Evolutionary conservation across 2,888 invertebrate species (phyloP), one percentile per base, ranked within the genome.

Genomic region (Chaitophorus viminalis): DNA sequence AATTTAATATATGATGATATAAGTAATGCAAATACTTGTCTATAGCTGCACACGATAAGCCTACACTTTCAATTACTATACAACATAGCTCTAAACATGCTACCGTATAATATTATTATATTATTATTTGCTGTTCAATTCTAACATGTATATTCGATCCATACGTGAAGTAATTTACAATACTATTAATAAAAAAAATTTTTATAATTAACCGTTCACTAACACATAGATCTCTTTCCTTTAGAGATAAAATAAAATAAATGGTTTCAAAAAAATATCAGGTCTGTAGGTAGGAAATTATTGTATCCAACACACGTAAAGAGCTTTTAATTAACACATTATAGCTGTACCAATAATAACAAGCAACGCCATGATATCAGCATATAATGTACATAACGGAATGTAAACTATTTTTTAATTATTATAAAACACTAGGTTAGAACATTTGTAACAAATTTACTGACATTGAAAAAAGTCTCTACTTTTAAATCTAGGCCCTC

Each of bases 351-450:
- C 52, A 9, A 76, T 25, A 76, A 76, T 76, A 84, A 46, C 31
- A 76, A 84, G 84, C 76, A 9, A 76, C 46, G n/a, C 31, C 39
- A 36, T 39, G 74, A n/a, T 60, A 60, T 76, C 31, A 68, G 46
- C 31, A 76, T 65, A 36, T 75, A 65, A 65, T 8, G 17, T 31
- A 84, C 29, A 39, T 6, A 84, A 75, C 31, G 84, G 84, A 76
- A 84, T 84, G 65, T 76, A 68, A 8, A 31, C 65, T 84, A 84
- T 46, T 46, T 81, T 65, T 76, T 31, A 46, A 68, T 46, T 68
- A 84, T 84, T 76, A 84, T 65, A 84, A 84, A 76, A 76, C 29
- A 68, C 76, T 76, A 84, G 18, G 9, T 76, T 25, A n/a, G 31
- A 70, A 46, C 25, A 76, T 84, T 76, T 76, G 46, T 76, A 76